Evolutionary conservation across 2,113 vertebrate genomes (phyloP).

Genomic region (Spilogale gracilis): DNA sequence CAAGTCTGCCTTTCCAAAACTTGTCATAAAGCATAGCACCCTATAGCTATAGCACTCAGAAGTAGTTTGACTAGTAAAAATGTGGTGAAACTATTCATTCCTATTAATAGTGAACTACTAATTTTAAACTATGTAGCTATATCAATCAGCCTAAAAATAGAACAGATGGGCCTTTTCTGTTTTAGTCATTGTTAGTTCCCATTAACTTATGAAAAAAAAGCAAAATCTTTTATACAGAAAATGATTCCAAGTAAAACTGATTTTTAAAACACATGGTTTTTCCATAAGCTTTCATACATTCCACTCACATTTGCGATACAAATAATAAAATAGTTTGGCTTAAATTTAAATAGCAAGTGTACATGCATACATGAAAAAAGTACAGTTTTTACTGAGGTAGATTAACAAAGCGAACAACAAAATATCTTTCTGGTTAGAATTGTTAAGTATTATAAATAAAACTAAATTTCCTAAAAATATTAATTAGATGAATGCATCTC

Average conservation of each 20-base stretch:
- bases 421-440: neutral
- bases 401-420: slow-evolving; percentile 43
- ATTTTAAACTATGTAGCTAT: neutral
- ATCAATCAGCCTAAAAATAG: neutral
- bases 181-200: slow-evolving; percentile 8
- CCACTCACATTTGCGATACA: slow-evolving; percentile 48
- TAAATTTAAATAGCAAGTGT: slow-evolving; percentile 33
- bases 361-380: neutral
- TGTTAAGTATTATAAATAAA: slow-evolving; percentile 37
- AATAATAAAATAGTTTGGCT: slow-evolving; percentile 45
- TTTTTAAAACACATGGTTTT: slow-evolving; percentile 61
- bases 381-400: neutral
- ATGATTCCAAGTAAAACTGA: slow-evolving; percentile 1
- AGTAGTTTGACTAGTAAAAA: neutral
- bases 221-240: slow-evolving; percentile 36
- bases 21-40: neutral
- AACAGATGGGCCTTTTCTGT: neutral
- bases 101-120: neutral
- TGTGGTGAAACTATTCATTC: neutral
- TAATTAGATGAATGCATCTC: neutral
- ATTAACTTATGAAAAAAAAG: neutral
- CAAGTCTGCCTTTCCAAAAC: slow-evolving; percentile 38
- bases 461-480: slow-evolving; percentile 13
- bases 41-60: neutral
- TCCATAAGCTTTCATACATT: neutral